Conservation (phyloP, 2,888 invertebrate species). For the Osmoderma eremita region DNA sequence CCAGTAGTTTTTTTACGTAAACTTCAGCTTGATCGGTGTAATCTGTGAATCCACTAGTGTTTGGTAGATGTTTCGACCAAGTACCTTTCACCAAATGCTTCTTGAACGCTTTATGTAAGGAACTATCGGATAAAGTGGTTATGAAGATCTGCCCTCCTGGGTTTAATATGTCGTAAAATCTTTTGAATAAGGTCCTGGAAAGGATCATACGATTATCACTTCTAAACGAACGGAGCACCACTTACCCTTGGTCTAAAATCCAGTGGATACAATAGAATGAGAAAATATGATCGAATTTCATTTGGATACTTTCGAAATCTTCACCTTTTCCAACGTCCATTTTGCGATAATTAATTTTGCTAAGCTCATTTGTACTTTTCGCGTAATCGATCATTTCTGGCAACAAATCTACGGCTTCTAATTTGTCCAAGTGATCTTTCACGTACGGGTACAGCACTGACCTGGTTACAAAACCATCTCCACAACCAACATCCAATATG, state of each 20-base stretch:
- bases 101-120: constrained; percentile 18
- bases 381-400: constrained; percentile 15
- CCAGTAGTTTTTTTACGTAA: neutral
- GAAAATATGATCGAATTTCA: constrained; percentile 31
- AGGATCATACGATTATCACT: too few relatives aligned
- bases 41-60: constrained; percentile 18
- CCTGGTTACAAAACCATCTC: neutral
- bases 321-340: constrained; percentile 6
- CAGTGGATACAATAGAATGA: constrained; percentile 29
- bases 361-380: neutral
- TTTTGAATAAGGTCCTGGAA: constrained; percentile 17
- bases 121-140: constrained; percentile 14
- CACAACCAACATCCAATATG: constrained; percentile 20
- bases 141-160: constrained; percentile 25
- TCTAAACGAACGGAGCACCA: neutral
- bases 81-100: constrained; percentile 2
- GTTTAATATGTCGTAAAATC: constrained; percentile 13
- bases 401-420: constrained; percentile 9
- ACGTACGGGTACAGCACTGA: constrained; percentile 3
- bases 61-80: constrained; percentile 21
- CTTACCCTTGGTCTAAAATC: constrained; percentile 19
- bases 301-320: neutral
- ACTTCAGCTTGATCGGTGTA: constrained; percentile 6
- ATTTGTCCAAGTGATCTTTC: neutral
- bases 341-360: constrained; percentile 1